Evolutionary conservation across 2,888 invertebrate genomes (phyloP).

Genomic region (Helobdella robusta): DNA sequence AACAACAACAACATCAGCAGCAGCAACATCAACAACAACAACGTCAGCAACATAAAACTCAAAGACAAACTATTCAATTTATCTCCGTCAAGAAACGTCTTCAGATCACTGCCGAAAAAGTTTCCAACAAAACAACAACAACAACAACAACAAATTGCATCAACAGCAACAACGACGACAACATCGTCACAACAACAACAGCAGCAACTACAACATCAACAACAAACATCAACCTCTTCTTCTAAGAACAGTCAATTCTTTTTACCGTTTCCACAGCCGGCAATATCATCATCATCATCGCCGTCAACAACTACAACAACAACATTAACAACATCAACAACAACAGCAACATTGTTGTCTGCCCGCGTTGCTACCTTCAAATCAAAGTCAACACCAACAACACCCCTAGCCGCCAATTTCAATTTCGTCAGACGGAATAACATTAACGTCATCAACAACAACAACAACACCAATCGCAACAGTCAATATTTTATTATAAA

Average conservation of each 20-base stretch:
- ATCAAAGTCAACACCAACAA: neutral
- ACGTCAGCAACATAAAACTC: neutral
- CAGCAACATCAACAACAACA: constrained; percentile 9
- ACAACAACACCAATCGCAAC: no score
- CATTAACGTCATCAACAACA: no score
- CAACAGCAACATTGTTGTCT: no score
- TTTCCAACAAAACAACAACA: neutral
- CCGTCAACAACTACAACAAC: neutral
- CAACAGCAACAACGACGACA: neutral
- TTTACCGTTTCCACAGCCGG: neutral
- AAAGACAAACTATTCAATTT: no score
- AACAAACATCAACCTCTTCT: neutral
- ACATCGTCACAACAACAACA: neutral
- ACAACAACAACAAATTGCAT: neutral
- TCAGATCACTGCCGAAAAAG: no score
- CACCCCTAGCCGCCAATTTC: neutral
- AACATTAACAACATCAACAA: no score
- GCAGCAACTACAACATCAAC: no score
- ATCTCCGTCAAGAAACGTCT: no score
- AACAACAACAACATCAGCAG: neutral
- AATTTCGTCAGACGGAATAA: no score
- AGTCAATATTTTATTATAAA: no score
- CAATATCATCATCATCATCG: neutral
- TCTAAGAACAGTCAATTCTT: no score
- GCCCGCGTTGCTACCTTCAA: neutral